Percentiles rank a stretch among this genome's conserved stretches.
Evolutionary conservation across 2,113 vertebrate species (phyloP).

Genomic region (Montifringilla adamsi): DNA sequence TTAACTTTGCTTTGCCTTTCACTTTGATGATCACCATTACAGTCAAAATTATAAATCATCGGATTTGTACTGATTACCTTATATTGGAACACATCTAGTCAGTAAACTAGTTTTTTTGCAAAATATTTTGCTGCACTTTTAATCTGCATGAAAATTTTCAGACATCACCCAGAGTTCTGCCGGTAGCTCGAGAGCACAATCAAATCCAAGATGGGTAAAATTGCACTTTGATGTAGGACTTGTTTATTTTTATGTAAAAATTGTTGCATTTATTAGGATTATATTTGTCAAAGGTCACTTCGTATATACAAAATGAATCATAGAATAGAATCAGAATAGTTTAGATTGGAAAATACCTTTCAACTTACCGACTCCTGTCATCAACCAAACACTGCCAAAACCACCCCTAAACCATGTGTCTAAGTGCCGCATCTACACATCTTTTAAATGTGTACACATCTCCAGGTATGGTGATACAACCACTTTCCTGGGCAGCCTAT

Average conservation of each 20-base stretch:
- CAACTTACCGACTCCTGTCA: fast-evolving
- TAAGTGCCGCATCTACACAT: neutral
- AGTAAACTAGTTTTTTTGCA: neutral
- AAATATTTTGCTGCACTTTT: neutral
- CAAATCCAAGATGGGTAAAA: neutral
- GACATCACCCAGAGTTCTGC: neutral
- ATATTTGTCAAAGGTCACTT: neutral
- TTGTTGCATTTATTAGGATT: neutral
- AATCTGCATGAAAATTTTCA: neutral
- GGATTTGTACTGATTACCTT: neutral
- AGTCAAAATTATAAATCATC: neutral
- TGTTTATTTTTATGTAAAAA: neutral
- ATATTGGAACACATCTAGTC: neutral
- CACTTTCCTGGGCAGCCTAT: neutral
- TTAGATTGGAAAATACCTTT: neutral
- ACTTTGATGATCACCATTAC: neutral
- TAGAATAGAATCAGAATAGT: neutral
- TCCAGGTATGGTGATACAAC: neutral
- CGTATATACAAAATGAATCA: neutral
- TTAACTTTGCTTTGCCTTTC: neutral
- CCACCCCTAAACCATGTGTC: neutral
- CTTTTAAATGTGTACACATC: neutral
- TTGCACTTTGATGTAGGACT: neutral
- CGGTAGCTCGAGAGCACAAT: neutral
- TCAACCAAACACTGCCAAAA: neutral